Evolutionary conservation across 2,888 invertebrate species (phyloP).

Genomic region (Macrophya annulata): DNA sequence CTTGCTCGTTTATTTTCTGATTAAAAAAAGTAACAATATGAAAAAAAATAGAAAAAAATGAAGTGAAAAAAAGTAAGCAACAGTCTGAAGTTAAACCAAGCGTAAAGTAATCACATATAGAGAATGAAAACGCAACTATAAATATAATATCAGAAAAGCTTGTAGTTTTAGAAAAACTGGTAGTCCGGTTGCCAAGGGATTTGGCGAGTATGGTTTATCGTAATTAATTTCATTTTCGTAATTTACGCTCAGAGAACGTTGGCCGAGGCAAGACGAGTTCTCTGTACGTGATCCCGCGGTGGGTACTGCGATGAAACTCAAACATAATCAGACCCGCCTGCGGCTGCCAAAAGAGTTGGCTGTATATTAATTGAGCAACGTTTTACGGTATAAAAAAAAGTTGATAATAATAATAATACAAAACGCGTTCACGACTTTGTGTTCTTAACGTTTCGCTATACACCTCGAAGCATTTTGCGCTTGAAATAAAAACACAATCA

Average conservation of each 20-base stretch:
- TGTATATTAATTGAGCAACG: slow-evolving; percentile 48
- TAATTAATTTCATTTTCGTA: slow-evolving; percentile 53
- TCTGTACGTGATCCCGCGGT: slow-evolving; percentile 42
- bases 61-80: neutral
- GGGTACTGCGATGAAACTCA: slow-evolving; percentile 46
- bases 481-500: slow-evolving; percentile 18
- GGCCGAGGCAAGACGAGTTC: neutral
- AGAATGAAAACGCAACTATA: neutral
- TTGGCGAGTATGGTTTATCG: slow-evolving; percentile 42
- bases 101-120: neutral
- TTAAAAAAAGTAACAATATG: neutral
- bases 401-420: neutral
- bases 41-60: neutral
- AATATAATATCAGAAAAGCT: neutral
- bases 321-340: slow-evolving; percentile 51
- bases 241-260: slow-evolving; percentile 34
- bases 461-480: neutral
- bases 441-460: neutral
- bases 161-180: neutral
- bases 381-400: slow-evolving; percentile 9
- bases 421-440: slow-evolving; percentile 11
- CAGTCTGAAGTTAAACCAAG: slow-evolving; percentile 8
- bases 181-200: neutral
- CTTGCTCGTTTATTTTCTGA: neutral
- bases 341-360: slow-evolving; percentile 52